A percentile compares a stretch with the other conserved stretches of the same genome.
Conservation (phyloP, 2,113 vertebrate species). For the Seriola rivoliana region DNA sequence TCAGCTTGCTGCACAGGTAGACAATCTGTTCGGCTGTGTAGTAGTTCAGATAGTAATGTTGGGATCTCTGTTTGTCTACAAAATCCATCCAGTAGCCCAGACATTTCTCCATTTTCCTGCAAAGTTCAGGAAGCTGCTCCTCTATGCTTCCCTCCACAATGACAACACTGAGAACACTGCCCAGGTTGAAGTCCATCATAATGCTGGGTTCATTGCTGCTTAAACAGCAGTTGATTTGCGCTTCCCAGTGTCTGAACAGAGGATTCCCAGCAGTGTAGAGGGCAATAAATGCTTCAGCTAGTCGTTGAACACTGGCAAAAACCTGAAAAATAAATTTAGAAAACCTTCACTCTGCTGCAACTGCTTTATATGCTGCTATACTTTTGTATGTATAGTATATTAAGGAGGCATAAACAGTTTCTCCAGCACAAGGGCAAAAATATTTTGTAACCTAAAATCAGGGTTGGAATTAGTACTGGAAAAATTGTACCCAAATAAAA, state of each 20-base stretch:
- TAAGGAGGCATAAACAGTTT: neutral
- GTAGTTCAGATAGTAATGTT: conserved; percentile 92
- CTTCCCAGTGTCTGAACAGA: conserved; percentile 91
- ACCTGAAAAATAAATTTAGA: conserved; percentile 81
- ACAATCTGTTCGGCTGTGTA: conserved; percentile 95
- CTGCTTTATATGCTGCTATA: neutral
- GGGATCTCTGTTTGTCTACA: conserved; percentile 85
- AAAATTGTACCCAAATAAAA: too few species aligned
- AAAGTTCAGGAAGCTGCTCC: conserved; percentile 86
- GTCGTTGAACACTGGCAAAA: conserved; percentile 90
- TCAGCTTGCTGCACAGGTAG: conserved; percentile 87
- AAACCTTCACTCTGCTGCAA: neutral
- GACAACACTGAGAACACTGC: conserved; percentile 66
- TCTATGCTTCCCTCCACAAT: conserved; percentile 78
- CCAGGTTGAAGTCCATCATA: conserved; percentile 86
- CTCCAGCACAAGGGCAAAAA: too few species aligned
- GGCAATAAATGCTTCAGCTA: conserved; percentile 89
- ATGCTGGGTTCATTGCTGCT: conserved; percentile 68
- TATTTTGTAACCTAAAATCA: too few species aligned
- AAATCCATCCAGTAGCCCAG: conserved; percentile 88
- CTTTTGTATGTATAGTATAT: neutral
- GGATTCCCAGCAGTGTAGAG: conserved; percentile 91
- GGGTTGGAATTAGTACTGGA: too few species aligned
- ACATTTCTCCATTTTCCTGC: conserved; percentile 90
- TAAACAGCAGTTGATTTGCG: conserved; percentile 83